phyloP scores from a whole-genome alignment of 1,140 invertebrate species.

The Arion vulgaris region DNA sequence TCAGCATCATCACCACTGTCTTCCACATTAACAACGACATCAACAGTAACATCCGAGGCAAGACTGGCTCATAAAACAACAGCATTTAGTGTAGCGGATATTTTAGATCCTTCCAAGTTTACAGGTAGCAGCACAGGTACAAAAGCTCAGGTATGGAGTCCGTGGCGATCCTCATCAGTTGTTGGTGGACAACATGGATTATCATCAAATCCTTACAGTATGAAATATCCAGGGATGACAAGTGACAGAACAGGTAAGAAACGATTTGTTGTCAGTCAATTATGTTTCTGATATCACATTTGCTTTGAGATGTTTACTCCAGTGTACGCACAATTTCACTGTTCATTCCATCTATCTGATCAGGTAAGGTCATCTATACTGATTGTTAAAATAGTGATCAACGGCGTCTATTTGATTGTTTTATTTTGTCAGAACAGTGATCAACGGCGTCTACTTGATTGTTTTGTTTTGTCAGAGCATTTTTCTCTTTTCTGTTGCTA shows the following conservation, averaged over 20 bases:
- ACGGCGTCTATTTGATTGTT: no score
- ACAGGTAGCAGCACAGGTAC: conserved; percentile 2
- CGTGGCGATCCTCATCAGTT: background rate
- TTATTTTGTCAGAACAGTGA: no score
- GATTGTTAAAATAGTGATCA: no score
- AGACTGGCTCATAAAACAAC: conserved; percentile 17
- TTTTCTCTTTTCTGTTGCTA: no score
- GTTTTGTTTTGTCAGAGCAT: no score
- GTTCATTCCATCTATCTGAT: no score
- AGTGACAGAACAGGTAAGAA: background rate
- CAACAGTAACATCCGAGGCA: background rate
- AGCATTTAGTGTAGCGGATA: conserved; percentile 38
- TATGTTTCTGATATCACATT: no score
- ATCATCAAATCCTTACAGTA: background rate
- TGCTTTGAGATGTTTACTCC: no score
- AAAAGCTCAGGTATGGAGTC: conserved; percentile 21
- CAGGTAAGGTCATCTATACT: no score
- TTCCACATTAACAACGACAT: background rate
- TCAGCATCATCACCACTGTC: background rate
- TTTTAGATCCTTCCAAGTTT: conserved; percentile 38
- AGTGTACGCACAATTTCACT: no score
- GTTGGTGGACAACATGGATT: background rate
- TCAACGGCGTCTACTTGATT: no score
- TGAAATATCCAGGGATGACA: background rate
- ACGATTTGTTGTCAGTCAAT: background rate